These are phyloP conservation scores for Endomychus coccineus DNA, from an alignment of 2,888 invertebrate genomes.

Conservation along the genomic window DNA sequence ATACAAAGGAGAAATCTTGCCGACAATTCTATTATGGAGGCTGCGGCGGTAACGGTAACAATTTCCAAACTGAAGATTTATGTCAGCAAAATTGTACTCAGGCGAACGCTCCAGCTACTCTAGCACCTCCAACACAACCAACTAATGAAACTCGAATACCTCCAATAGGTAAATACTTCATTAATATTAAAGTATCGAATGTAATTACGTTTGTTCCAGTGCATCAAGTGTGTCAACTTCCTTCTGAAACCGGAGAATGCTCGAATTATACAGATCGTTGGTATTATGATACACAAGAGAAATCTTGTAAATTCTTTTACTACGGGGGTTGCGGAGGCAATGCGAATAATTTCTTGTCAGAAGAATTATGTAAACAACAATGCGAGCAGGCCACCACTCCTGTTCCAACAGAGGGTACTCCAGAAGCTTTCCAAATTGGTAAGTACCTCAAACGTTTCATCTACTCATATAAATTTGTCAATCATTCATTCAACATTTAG, in stretches of 20 bases:
- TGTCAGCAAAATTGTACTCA: no score
- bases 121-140: no score
- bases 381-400: slow-evolving; percentile 55
- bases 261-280: slow-evolving; percentile 66
- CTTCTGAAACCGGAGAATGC: slow-evolving; percentile 71
- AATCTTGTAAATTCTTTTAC: slow-evolving; percentile 71
- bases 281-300: slow-evolving; percentile 74
- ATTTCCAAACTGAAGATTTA: slow-evolving; percentile 59
- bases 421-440: neutral
- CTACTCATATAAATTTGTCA: neutral
- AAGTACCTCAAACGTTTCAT: slow-evolving; percentile 1
- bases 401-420: no score
- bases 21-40: slow-evolving; percentile 73
- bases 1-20: slow-evolving; percentile 64
- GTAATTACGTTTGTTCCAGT: slow-evolving; percentile 41
- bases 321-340: slow-evolving; percentile 93
- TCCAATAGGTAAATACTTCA: no score
- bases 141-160: no score
- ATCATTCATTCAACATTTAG: no score
- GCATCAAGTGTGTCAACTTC: slow-evolving; percentile 65
- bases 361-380: slow-evolving; percentile 57
- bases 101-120: no score
- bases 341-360: slow-evolving; percentile 70
- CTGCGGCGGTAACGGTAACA: slow-evolving; percentile 75
- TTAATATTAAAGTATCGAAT: no score